Conservation (phyloP, 2,113 vertebrate species). For the Eurypyga helias region DNA sequence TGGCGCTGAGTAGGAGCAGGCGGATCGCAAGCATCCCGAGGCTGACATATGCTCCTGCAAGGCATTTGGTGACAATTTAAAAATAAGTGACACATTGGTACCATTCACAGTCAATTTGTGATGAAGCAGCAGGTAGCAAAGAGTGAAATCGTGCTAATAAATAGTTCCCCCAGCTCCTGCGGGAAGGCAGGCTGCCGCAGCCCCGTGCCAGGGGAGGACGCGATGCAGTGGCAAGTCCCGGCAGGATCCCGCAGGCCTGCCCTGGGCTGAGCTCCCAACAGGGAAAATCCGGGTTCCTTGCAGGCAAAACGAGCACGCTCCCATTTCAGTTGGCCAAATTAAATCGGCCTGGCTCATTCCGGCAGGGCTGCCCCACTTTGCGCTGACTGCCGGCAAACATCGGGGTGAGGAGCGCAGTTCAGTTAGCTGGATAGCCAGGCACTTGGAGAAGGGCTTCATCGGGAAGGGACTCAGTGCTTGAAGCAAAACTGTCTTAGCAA, state of each 20-base stretch:
- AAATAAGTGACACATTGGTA: neutral
- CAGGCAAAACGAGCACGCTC: neutral
- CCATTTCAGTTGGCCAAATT: neutral
- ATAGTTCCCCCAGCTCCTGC: neutral
- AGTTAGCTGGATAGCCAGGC: rapidly evolving
- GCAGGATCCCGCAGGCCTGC: neutral
- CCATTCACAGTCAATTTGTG: neutral
- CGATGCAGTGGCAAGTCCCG: rapidly evolving
- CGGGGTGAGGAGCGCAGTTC: neutral
- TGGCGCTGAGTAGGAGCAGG: neutral
- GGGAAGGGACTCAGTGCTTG: rapidly evolving
- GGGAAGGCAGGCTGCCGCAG: neutral
- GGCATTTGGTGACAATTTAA: neutral
- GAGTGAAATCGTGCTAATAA: neutral
- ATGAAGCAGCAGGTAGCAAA: neutral
- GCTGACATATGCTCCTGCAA: neutral
- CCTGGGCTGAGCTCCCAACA: neutral
- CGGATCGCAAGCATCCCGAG: neutral
- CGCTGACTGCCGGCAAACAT: neutral
- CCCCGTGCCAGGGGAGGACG: neutral
- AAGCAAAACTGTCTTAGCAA: neutral
- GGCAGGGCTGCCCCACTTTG: slow-evolving; percentile 32
- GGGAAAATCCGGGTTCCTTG: rapidly evolving
- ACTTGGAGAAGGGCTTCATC: neutral
- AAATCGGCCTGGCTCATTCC: neutral